Evolutionary conservation across 2,888 invertebrate species (phyloP), one percentile per base, ranked within the genome.

Genomic region (Junonia oenone): DNA sequence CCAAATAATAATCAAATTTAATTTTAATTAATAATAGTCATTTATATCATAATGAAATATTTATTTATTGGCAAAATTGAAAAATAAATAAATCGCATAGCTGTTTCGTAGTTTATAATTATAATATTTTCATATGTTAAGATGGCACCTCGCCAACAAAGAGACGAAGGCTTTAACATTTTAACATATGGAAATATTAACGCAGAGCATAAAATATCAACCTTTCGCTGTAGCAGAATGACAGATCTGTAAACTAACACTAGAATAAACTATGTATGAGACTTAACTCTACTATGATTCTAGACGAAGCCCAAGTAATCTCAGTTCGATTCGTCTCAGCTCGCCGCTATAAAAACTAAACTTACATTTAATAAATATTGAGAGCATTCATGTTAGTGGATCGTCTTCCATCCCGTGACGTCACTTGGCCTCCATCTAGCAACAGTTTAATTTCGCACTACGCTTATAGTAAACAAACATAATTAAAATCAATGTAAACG

Each of bases 171-270:
- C 17, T 35, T 13, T 13, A 9, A 46, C 11, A 14, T 15, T 45
- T 14, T 46, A 5, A 66, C 70, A 68, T 68, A 71, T 74, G 76
- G 77, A 77, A 76, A 75, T 70, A 75, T 70, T 71, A 69, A 67
- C 73, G 85, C 85, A 72, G 61, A 80, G 84, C 84, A 76, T 51
- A 45, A 58, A 47, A 50, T 37, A 53, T 15, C 19, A 54, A 38
- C 45, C 52, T 15, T 81, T 86, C 87, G 87, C 86, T 76, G 76
- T 76, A 80, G 83, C 83, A 73, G 75, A 73, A 76, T 80, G 69
- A 81, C 87, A 85, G 86, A 88, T 81, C 85, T 81, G 83, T 79
- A 76, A 76, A 79, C 78, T 87, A 88, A 82, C 61, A 74, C 82
- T 83, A 83, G 62, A 62, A 71, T 78, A 78, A 80, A 78, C 81